A percentile compares a stretch with the other conserved stretches of the same genome.
Conservation (phyloP, 2,113 vertebrate genomes). For the Peromyscus polionotus region DNA sequence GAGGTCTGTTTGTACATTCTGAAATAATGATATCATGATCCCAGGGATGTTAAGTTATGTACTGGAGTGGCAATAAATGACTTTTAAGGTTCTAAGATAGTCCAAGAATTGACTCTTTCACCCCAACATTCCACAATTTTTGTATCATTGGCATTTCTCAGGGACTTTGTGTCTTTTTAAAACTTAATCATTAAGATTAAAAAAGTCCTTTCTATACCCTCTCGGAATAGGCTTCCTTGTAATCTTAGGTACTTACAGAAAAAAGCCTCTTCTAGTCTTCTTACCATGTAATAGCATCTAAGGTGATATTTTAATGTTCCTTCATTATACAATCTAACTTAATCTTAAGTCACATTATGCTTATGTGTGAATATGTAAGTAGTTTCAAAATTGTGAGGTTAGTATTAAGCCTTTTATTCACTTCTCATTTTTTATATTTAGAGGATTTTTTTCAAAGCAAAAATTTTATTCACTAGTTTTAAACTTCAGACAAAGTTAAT, state of each 20-base stretch:
- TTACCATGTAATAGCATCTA: not conserved
- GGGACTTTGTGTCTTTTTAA: not conserved
- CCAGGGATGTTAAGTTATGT: too few relatives aligned
- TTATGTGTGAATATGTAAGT: slow-evolving; percentile 34
- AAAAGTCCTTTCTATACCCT: not conserved
- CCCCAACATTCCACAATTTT: not conserved
- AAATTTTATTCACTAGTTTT: slow-evolving; percentile 41
- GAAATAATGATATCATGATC: not conserved
- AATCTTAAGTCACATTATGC: slow-evolving; percentile 38
- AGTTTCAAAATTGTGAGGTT: slow-evolving; percentile 28
- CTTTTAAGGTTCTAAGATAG: not conserved
- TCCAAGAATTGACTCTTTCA: not conserved
- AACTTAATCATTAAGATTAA: slow-evolving; percentile 52
- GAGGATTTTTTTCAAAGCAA: not conserved
- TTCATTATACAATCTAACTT: slow-evolving; percentile 52
- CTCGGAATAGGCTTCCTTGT: not conserved
- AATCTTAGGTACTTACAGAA: slow-evolving; percentile 10
- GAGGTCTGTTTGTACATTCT: not conserved
- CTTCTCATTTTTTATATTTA: slow-evolving; percentile 44
- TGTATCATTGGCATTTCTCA: not conserved
- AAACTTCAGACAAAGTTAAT: slow-evolving; percentile 7
- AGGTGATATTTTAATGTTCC: slow-evolving; percentile 45
- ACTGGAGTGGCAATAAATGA: not conserved
- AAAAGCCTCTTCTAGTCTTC: not conserved
- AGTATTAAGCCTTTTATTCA: slow-evolving; percentile 48